Evolutionary conservation across 2,888 invertebrate species (phyloP).

Genomic region (Tachystola acroxantha): DNA sequence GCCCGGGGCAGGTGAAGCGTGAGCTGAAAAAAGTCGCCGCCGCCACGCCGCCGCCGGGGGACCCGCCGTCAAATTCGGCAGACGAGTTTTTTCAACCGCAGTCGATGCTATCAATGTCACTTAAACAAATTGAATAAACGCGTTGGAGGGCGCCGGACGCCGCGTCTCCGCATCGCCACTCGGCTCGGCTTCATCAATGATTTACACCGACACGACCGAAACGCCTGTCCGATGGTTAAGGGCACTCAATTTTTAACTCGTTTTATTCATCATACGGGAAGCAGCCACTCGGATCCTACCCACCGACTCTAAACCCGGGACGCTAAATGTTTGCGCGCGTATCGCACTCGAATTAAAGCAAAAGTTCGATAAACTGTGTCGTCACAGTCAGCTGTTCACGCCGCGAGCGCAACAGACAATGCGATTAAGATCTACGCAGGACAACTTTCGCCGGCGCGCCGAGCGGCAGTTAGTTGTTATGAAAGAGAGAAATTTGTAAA

Average conservation of each 20-base stretch:
- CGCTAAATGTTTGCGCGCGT: constrained; percentile 12
- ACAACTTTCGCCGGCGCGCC: constrained; percentile 78
- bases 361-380: constrained; percentile 64
- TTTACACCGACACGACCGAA: constrained; percentile 3
- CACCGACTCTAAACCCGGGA: constrained; percentile 3
- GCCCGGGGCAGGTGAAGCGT: constrained; percentile 61
- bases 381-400: constrained; percentile 72
- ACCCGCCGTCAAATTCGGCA: constrained; percentile 58
- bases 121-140: constrained; percentile 75
- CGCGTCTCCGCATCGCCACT: constrained; percentile 33
- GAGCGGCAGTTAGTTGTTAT: constrained; percentile 79
- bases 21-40: constrained; percentile 57
- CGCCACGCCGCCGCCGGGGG: no score
- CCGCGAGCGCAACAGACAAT: constrained; percentile 77
- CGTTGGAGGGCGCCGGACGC: constrained; percentile 51
- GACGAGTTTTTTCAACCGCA: constrained; percentile 70
- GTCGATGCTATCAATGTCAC: constrained; percentile 73
- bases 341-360: constrained; percentile 46
- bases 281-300: constrained; percentile 1
- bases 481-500: constrained; percentile 80
- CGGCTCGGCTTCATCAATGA: constrained; percentile 6
- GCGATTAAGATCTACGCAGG: constrained; percentile 80
- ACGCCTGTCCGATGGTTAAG: constrained; percentile 2
- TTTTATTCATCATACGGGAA: constrained; percentile 11
- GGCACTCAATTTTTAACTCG: constrained; percentile 6